Evolutionary conservation across 2,797 vertebrate genomes (phyloP).

Genomic region (Ptychadena robeensis): DNA sequence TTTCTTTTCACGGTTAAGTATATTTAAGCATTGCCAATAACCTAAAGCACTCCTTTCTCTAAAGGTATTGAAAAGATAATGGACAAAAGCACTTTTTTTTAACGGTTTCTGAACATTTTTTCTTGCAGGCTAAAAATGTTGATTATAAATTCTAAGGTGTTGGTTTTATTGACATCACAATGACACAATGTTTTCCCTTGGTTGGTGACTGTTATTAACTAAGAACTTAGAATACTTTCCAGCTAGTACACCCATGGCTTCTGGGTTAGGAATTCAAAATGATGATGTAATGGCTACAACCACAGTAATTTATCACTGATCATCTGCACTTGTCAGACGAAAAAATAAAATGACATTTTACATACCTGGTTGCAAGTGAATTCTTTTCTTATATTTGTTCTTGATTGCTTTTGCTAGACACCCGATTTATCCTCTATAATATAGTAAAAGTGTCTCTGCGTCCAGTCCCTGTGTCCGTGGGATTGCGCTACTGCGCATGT

Average conservation of each 20-base stretch:
- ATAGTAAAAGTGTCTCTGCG: no score
- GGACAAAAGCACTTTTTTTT: constrained; percentile 1
- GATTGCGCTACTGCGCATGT: no score
- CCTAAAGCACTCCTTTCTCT: neutral
- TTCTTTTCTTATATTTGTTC: neutral
- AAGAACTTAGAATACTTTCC: neutral
- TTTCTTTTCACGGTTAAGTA: neutral
- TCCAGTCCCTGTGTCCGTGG: no score
- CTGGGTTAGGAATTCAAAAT: neutral
- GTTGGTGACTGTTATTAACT: neutral
- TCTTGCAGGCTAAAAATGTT: neutral
- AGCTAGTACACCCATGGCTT: neutral
- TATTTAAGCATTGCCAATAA: neutral
- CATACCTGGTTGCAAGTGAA: neutral
- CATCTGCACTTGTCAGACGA: constrained; percentile 13
- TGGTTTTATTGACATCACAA: constrained; percentile 7
- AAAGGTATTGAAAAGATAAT: neutral
- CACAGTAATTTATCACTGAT: constrained; percentile 15
- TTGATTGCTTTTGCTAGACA: neutral
- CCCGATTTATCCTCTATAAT: no score
- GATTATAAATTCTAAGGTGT: neutral
- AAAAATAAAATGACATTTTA: constrained; percentile 15
- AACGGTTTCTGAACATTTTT: neutral
- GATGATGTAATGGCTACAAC: neutral
- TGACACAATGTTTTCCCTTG: neutral